These are phyloP conservation scores for Epirrita christyi DNA, from an alignment of 2,888 invertebrate genomes.

Conservation along the genomic window DNA sequence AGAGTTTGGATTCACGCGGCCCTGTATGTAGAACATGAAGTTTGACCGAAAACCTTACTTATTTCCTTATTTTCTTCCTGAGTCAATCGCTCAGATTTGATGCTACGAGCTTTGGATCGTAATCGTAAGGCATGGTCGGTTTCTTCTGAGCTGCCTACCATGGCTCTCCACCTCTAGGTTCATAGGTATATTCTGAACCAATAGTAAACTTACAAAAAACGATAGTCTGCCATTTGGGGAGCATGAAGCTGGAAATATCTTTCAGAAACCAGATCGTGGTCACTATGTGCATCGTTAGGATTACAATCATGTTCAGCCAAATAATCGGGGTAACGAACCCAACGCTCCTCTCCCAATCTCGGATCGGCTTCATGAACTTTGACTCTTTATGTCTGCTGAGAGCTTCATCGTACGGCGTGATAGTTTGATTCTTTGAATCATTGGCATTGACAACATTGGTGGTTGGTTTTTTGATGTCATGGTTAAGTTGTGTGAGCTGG, in stretches of 20 bases:
- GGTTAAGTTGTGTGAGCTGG: constrained; percentile 6
- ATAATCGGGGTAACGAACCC: constrained; percentile 86
- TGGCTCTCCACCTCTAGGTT: neutral
- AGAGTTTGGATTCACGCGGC: too few relatives aligned
- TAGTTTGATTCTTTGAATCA: constrained; percentile 3
- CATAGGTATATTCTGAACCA: neutral
- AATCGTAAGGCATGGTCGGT: too few relatives aligned
- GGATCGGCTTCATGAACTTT: constrained; percentile 50
- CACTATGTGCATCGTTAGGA: constrained; percentile 72
- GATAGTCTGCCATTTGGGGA: constrained; percentile 70
- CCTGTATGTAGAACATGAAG: too few relatives aligned
- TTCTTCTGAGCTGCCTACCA: too few relatives aligned
- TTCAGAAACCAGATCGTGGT: constrained; percentile 63
- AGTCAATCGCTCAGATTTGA: too few relatives aligned
- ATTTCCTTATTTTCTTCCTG: too few relatives aligned
- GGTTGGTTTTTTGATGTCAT: neutral
- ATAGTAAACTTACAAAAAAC: constrained; percentile 84
- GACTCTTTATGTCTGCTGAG: constrained; percentile 48
- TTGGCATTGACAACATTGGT: too few relatives aligned
- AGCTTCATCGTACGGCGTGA: constrained; percentile 51
- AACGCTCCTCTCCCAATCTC: constrained; percentile 64
- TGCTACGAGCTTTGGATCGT: too few relatives aligned
- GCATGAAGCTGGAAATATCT: constrained; percentile 47
- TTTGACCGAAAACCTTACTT: too few relatives aligned
- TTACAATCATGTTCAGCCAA: constrained; percentile 86